Evolutionary conservation across 2,888 invertebrate species (phyloP).

Genomic region (Orchesellides sinensis): DNA sequence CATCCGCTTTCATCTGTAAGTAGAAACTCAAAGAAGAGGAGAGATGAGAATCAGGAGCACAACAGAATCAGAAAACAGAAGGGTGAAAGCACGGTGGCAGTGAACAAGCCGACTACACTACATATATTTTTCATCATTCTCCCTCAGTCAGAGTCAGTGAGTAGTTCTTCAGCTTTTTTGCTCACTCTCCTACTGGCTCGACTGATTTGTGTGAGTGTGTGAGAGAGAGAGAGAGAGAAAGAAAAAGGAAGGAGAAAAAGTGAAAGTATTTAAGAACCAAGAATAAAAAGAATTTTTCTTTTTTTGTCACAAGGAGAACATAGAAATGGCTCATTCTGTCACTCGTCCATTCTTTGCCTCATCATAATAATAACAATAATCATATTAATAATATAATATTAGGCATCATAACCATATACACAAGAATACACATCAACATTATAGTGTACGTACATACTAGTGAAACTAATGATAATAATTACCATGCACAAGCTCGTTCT

Average conservation of each 20-base stretch:
- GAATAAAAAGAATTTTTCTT: background rate
- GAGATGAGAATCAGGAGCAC: conserved; percentile 37
- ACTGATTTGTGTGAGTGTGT: conserved; percentile 1
- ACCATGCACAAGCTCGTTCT: too few relatives aligned
- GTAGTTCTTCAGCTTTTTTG: background rate
- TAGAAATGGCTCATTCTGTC: conserved; percentile 3
- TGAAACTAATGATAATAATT: too few relatives aligned
- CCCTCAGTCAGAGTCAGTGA: background rate
- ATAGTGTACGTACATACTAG: too few relatives aligned
- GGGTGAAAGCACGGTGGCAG: conserved; percentile 49
- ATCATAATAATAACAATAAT: conserved; percentile 13
- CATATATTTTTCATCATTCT: background rate
- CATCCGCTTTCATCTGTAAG: too few relatives aligned
- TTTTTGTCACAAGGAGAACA: background rate
- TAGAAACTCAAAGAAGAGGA: background rate
- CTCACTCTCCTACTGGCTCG: background rate
- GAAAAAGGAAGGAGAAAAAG: conserved; percentile 3
- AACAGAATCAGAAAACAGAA: conserved; percentile 29
- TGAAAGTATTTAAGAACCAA: background rate
- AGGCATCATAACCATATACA: background rate
- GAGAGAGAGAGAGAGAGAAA: background rate
- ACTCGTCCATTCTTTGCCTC: conserved; percentile 30
- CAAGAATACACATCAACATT: background rate
- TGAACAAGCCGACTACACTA: conserved; percentile 27
- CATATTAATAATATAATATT: background rate